phyloP scores from a whole-genome alignment of 2,113 vertebrate genomes.

The Barnardius zonarius region DNA sequence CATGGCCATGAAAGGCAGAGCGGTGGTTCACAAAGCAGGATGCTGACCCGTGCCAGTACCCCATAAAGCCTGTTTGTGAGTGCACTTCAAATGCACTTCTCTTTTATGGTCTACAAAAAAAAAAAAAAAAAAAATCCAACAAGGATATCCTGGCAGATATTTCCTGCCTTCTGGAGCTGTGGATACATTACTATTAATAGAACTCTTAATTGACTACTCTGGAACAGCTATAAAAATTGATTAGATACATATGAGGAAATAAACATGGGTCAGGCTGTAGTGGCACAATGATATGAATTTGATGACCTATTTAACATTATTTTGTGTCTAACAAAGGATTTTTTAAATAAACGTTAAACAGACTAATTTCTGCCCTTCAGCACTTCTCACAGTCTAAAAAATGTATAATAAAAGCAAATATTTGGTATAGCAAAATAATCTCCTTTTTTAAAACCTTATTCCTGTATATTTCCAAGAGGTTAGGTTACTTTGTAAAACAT shows the following conservation, averaged over 20 bases:
- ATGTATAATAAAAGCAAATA: conserved; percentile 42
- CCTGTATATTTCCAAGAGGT: conserved; percentile 28
- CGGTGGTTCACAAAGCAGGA: not conserved
- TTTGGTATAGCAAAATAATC: conserved; percentile 10
- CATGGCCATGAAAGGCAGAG: rapidly evolving
- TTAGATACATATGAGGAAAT: conserved; percentile 35
- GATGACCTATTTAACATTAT: conserved; percentile 8
- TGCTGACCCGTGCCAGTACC: not conserved
- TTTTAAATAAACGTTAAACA: conserved; percentile 39
- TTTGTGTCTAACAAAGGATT: not conserved
- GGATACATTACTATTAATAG: conserved; percentile 32
- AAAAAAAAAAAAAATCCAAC: not conserved
- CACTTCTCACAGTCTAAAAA: not conserved
- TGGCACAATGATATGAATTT: not conserved
- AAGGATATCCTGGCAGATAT: not conserved
- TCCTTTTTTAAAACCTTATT: not conserved
- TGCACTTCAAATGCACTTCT: not conserved
- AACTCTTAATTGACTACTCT: conserved; percentile 30
- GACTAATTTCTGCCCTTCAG: conserved; percentile 2
- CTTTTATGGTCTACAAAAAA: not conserved
- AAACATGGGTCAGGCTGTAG: not conserved
- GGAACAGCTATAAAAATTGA: conserved; percentile 41
- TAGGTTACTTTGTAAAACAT: conserved; percentile 25
- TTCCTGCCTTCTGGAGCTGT: not conserved
- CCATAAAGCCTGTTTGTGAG: not conserved